Percentiles rank a stretch among this genome's conserved stretches.
These are phyloP conservation scores for Macaria liturata DNA, from an alignment of 2,888 invertebrate species.

Conservation along the genomic window DNA sequence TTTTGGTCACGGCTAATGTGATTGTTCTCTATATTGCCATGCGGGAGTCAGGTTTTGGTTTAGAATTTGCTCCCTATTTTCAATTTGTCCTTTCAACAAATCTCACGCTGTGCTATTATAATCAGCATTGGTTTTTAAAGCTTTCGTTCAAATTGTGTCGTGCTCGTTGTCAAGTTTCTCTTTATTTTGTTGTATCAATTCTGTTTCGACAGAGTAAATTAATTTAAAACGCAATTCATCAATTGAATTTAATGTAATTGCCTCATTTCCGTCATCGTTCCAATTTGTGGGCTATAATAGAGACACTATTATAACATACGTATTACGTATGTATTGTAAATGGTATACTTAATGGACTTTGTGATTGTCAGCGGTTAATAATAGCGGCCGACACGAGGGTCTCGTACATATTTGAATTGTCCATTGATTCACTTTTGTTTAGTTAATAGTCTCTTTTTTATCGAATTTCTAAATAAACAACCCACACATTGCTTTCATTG, in stretches of 20 bases:
- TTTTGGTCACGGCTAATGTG: slow-evolving; percentile 56
- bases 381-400: slow-evolving; percentile 22
- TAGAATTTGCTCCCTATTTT: slow-evolving; percentile 54
- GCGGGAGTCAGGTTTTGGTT: slow-evolving; percentile 55
- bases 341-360: slow-evolving; percentile 26
- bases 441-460: slow-evolving; percentile 31
- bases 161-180: slow-evolving; percentile 30
- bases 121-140: slow-evolving; percentile 42
- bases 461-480: slow-evolving; percentile 43
- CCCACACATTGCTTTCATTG: slow-evolving; percentile 48
- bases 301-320: slow-evolving; percentile 9
- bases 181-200: slow-evolving; percentile 31
- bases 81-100: slow-evolving; percentile 51
- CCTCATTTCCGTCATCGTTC: slow-evolving; percentile 48
- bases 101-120: slow-evolving; percentile 56
- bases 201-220: slow-evolving; percentile 20
- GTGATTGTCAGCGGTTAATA: slow-evolving; percentile 23
- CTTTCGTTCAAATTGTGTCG: slow-evolving; percentile 58
- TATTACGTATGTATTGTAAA: slow-evolving; percentile 14
- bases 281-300: slow-evolving; percentile 33
- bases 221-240: slow-evolving; percentile 42
- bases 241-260: slow-evolving; percentile 47
- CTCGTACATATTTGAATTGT: slow-evolving; percentile 19
- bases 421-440: slow-evolving; percentile 24
- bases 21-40: slow-evolving; percentile 55